Percentiles rank a stretch among this genome's conserved stretches.
Evolutionary conservation across 2,888 invertebrate genomes (phyloP).

Genomic region (Drosophila barbarae): DNA sequence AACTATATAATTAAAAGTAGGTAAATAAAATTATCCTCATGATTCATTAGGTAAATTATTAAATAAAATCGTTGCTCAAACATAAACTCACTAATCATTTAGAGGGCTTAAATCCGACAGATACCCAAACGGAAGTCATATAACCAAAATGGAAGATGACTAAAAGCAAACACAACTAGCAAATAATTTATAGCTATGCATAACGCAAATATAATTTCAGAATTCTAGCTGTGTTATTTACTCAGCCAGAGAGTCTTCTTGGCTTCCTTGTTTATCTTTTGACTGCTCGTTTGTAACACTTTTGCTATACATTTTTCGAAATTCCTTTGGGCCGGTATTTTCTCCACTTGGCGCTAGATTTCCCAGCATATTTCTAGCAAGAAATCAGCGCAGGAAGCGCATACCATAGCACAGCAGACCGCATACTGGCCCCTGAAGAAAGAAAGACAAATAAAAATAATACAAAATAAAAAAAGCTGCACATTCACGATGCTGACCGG

Average conservation of each 20-base stretch:
- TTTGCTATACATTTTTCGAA: conserved; percentile 22
- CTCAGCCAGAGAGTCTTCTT: conserved; percentile 9
- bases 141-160: conserved; percentile 16
- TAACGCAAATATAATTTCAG: conserved; percentile 22
- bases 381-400: conserved; percentile 68
- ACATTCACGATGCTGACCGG: conserved; percentile 63
- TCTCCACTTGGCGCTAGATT: conserved; percentile 36
- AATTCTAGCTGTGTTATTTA: conserved; percentile 19
- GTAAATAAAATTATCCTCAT: neutral
- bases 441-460: conserved; percentile 23
- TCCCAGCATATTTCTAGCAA: conserved; percentile 54
- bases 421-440: conserved; percentile 11
- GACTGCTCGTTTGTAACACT: conserved; percentile 8
- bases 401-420: conserved; percentile 48
- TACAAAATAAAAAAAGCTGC: conserved; percentile 53
- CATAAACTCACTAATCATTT: conserved; percentile 4
- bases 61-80: neutral
- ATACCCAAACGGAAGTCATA: conserved; percentile 14
- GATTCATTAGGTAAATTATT: neutral
- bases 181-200: conserved; percentile 29
- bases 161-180: conserved; percentile 22
- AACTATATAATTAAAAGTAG: too few species aligned
- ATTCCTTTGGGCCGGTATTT: conserved; percentile 36
- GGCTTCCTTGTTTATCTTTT: conserved; percentile 25
- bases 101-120: neutral